phyloP scores from a whole-genome alignment of 2,888 invertebrate species.

The Plebejus argus region DNA sequence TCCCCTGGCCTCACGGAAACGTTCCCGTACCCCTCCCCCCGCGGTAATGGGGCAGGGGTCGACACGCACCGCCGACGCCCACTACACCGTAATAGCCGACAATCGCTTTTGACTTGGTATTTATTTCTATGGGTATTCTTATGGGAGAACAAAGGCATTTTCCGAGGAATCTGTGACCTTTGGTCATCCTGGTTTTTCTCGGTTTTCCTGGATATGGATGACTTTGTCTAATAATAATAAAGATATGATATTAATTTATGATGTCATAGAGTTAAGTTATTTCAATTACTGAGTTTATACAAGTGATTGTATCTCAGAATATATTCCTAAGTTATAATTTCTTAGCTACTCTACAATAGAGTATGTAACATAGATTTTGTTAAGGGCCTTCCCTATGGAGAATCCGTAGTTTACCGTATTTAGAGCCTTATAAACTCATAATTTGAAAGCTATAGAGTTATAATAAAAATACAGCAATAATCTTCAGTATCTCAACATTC shows the following conservation, averaged over 20 bases:
- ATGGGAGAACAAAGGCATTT: conserved; percentile 11
- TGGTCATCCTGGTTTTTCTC: neutral
- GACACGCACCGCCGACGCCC: conserved; percentile 27
- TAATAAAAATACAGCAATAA: no score
- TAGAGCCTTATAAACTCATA: no score
- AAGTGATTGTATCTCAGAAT: neutral
- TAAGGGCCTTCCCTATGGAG: no score
- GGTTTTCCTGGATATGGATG: neutral
- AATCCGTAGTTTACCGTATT: no score
- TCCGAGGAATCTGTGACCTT: neutral
- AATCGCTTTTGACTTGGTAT: conserved; percentile 22
- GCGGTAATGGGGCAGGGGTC: conserved; percentile 19
- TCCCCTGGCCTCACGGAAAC: conserved; percentile 4
- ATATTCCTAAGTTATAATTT: neutral
- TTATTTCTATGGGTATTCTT: conserved; percentile 18
- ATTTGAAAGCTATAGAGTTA: no score
- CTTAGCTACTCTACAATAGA: neutral
- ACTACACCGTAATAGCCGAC: conserved; percentile 22
- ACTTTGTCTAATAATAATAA: neutral
- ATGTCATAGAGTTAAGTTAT: no score
- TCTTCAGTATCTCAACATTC: no score
- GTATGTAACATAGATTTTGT: no score
- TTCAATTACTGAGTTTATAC: neutral
- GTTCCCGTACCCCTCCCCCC: neutral
- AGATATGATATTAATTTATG: no score